These are phyloP conservation scores for Xestia c-nigrum DNA, from an alignment of 2,888 invertebrate species.

Conservation along the genomic window DNA sequence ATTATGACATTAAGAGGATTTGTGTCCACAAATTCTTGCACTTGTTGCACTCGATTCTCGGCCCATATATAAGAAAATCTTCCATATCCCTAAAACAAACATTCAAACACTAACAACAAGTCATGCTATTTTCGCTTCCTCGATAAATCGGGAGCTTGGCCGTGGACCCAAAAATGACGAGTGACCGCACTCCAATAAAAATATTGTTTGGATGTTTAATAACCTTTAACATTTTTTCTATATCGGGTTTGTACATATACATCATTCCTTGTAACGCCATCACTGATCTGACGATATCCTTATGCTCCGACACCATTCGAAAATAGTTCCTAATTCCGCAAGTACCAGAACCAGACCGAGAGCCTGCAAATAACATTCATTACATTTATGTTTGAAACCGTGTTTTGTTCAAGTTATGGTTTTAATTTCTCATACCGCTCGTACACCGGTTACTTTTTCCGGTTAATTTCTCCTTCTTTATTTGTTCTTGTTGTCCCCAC, in stretches of 20 bases:
- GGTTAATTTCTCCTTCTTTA: constrained; percentile 75
- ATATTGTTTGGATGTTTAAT: background rate
- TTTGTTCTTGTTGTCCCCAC: constrained; percentile 94
- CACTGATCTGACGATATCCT: constrained; percentile 93
- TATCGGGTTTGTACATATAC: constrained; percentile 93
- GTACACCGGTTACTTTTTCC: constrained; percentile 70
- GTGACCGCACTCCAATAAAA: background rate
- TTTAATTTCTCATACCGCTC: constrained; percentile 67
- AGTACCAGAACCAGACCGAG: constrained; percentile 78
- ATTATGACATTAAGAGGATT: constrained; percentile 94
- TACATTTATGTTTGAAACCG: background rate
- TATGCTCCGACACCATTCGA: constrained; percentile 94
- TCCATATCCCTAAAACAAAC: constrained; percentile 76
- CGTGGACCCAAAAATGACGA: background rate
- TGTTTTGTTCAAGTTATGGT: background rate
- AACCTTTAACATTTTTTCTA: constrained; percentile 90
- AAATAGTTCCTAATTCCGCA: constrained; percentile 91
- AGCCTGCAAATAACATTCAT: constrained; percentile 62
- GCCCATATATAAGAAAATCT: constrained; percentile 94
- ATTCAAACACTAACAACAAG: background rate
- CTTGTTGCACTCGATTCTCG: constrained; percentile 92
- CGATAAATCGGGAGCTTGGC: background rate
- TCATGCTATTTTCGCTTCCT: background rate
- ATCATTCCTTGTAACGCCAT: constrained; percentile 95
- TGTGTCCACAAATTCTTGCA: constrained; percentile 92